Conservation (phyloP, 2,113 vertebrate species). For the Bubalus kerabau region DNA sequence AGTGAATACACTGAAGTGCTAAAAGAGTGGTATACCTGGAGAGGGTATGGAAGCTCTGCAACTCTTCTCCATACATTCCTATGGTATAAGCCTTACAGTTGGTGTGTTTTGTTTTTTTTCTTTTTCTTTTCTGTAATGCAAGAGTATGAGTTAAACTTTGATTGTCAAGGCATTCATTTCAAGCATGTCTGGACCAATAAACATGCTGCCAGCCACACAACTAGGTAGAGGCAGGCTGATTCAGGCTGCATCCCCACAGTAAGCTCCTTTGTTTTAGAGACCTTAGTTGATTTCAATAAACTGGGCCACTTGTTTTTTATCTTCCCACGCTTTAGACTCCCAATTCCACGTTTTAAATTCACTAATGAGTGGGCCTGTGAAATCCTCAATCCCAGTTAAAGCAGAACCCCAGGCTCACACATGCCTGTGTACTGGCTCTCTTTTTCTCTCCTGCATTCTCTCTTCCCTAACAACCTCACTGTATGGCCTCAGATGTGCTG, state of each 20-base stretch:
- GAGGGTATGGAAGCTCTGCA: neutral
- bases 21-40: neutral
- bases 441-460: neutral
- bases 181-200: neutral
- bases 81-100: neutral
- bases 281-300: neutral
- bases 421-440: neutral
- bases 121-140: neutral
- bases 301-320: neutral
- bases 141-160: neutral
- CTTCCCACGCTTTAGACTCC: neutral
- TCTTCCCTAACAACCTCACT: neutral
- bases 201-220: neutral
- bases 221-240: neutral
- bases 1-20: neutral
- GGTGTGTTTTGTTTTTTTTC: neutral
- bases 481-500: neutral
- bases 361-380: neutral
- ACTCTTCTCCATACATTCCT: neutral
- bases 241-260: neutral
- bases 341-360: neutral
- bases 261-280: neutral
- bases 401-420: neutral
- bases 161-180: neutral
- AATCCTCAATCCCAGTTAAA: neutral